Conservation (phyloP, 2,113 vertebrate genomes). For the Sorex araneus region DNA sequence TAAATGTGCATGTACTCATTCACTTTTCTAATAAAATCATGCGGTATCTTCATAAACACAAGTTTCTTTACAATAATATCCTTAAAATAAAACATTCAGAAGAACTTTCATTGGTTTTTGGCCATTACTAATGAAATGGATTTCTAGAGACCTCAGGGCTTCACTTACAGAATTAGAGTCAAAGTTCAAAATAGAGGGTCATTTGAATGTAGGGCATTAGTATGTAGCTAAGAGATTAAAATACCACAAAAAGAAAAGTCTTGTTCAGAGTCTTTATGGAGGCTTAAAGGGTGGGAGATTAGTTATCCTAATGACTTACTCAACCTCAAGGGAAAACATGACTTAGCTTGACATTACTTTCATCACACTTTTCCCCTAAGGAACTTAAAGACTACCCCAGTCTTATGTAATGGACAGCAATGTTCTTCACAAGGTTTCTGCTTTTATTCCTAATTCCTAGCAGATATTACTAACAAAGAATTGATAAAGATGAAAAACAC, state of each 20-base stretch:
- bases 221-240: constrained; percentile 25
- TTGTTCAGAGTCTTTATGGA: constrained; percentile 52
- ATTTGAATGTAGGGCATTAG: constrained; percentile 26
- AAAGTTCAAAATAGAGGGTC: constrained; percentile 13
- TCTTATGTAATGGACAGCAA: constrained; percentile 79
- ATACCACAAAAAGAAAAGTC: neutral
- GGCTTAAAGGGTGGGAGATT: constrained; percentile 14
- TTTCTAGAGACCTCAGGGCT: neutral
- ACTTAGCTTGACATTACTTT: constrained; percentile 73
- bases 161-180: neutral
- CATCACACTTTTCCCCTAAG: constrained; percentile 60
- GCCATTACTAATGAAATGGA: neutral
- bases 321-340: constrained; percentile 69
- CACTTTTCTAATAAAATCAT: neutral
- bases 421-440: constrained; percentile 47
- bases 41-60: neutral
- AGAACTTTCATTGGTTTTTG: constrained; percentile 5
- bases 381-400: neutral
- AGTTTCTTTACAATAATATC: constrained; percentile 12
- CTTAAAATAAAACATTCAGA: neutral
- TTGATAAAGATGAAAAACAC: constrained; percentile 42
- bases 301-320: constrained; percentile 54
- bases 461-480: constrained; percentile 4
- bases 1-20: neutral
- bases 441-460: constrained; percentile 8